These are phyloP conservation scores for Hemitrygon akajei DNA, from an alignment of 2,797 vertebrate genomes.

Conservation along the genomic window DNA sequence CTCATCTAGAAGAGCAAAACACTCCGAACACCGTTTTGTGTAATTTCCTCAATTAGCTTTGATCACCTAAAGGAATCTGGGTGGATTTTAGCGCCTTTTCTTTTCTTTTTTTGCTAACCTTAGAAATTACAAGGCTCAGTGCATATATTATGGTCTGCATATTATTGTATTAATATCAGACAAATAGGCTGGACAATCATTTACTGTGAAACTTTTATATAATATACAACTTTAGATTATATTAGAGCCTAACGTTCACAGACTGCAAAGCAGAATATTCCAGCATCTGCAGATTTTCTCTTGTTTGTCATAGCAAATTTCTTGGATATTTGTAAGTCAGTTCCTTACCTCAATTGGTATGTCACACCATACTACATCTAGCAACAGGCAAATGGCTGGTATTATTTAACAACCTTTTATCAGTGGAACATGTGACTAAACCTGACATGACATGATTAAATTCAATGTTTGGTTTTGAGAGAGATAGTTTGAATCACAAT, in stretches of 20 bases:
- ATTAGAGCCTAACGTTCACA: too few relatives aligned
- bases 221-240: not conserved
- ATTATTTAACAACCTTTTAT: not conserved
- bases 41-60: not conserved
- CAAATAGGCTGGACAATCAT: not conserved
- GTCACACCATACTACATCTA: not conserved
- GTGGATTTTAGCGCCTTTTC: not conserved
- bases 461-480: not conserved
- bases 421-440: not conserved
- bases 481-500: not conserved
- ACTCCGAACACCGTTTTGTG: too few relatives aligned
- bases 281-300: too few relatives aligned
- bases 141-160: too few relatives aligned
- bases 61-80: not conserved
- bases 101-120: not conserved
- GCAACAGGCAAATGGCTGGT: not conserved
- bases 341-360: not conserved
- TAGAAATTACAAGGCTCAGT: not conserved
- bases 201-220: not conserved
- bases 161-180: not conserved
- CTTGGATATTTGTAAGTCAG: not conserved
- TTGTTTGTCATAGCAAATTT: not conserved
- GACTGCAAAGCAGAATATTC: too few relatives aligned
- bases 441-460: not conserved
- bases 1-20: too few relatives aligned